These are phyloP conservation scores for Drosophila bipectinata DNA, from an alignment of 1,140 invertebrate genomes.

Conservation along the genomic window DNA sequence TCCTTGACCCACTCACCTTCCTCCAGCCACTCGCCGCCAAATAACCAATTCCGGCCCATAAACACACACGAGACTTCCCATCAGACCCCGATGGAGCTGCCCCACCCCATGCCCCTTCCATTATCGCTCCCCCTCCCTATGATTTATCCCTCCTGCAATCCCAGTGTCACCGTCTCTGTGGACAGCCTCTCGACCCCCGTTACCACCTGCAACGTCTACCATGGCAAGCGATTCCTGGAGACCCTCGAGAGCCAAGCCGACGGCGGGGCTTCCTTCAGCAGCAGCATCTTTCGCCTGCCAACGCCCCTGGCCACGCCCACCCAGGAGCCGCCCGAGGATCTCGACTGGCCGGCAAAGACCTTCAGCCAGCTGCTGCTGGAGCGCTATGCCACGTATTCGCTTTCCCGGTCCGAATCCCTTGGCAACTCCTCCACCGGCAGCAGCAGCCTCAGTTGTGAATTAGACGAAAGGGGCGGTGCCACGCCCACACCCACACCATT, in stretches of 20 bases:
- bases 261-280: conserved; percentile 69
- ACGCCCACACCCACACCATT: conserved; percentile 41
- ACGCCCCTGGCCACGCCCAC: conserved; percentile 68
- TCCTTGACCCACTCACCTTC: conserved; percentile 12
- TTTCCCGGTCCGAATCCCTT: conserved; percentile 14
- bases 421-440: conserved; percentile 62
- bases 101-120: not conserved
- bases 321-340: conserved; percentile 20
- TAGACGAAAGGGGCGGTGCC: conserved; percentile 1
- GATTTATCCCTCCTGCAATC: conserved; percentile 6
- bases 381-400: conserved; percentile 46
- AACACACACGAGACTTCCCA: conserved; percentile 20
- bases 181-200: conserved; percentile 53
- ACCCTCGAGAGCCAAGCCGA: conserved; percentile 57
- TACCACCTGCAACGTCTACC: conserved; percentile 58
- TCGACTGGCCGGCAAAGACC: conserved; percentile 63
- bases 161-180: conserved; percentile 42
- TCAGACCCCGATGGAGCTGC: not conserved
- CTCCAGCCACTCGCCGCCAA: conserved; percentile 29
- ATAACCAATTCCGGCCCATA: conserved; percentile 66
- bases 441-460: conserved; percentile 47
- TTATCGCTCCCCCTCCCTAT: not conserved
- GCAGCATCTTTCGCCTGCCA: conserved; percentile 62
- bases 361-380: conserved; percentile 61
- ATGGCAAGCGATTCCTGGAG: conserved; percentile 72